A percentile compares a stretch with the other conserved stretches of the same genome.
These are phyloP conservation scores for Anhinga rufa DNA, from an alignment of 2,113 vertebrate genomes.

Conservation along the genomic window DNA sequence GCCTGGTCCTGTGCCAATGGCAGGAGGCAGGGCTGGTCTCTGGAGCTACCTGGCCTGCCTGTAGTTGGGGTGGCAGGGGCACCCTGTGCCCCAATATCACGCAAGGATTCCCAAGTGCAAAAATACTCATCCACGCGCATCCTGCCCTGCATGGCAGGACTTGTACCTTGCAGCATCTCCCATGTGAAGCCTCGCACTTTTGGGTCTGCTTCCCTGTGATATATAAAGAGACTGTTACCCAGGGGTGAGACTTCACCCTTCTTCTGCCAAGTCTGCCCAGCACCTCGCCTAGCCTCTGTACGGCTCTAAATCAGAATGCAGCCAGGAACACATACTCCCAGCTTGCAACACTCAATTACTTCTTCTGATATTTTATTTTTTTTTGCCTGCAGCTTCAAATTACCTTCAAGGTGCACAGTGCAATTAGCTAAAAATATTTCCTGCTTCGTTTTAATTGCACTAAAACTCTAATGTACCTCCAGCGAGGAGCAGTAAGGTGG, in stretches of 20 bases:
- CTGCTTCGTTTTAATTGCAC: constrained; percentile 56
- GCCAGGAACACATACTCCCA: constrained; percentile 8
- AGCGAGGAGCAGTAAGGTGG: constrained; percentile 35
- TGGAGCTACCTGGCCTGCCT: background rate
- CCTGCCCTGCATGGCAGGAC: background rate
- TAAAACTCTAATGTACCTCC: constrained; percentile 44
- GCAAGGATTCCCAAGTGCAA: background rate
- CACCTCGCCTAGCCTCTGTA: background rate
- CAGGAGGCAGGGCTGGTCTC: background rate
- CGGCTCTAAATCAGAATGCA: constrained; percentile 4
- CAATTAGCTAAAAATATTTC: constrained; percentile 68
- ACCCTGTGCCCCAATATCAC: background rate
- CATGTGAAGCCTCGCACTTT: accelerated
- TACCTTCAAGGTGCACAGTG: constrained; percentile 58
- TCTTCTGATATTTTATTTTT: constrained; percentile 55
- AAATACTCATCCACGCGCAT: accelerated
- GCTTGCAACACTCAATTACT: constrained; percentile 51
- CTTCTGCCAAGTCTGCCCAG: background rate
- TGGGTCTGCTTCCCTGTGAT: background rate
- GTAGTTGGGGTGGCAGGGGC: accelerated
- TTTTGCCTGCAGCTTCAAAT: constrained; percentile 65
- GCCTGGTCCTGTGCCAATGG: background rate
- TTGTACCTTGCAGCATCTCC: background rate
- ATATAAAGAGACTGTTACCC: accelerated
- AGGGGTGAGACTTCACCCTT: background rate